Percentiles rank a stretch among this genome's conserved stretches.
phyloP scores from a whole-genome alignment of 2,113 vertebrate genomes.

The Phainopepla nitens region DNA sequence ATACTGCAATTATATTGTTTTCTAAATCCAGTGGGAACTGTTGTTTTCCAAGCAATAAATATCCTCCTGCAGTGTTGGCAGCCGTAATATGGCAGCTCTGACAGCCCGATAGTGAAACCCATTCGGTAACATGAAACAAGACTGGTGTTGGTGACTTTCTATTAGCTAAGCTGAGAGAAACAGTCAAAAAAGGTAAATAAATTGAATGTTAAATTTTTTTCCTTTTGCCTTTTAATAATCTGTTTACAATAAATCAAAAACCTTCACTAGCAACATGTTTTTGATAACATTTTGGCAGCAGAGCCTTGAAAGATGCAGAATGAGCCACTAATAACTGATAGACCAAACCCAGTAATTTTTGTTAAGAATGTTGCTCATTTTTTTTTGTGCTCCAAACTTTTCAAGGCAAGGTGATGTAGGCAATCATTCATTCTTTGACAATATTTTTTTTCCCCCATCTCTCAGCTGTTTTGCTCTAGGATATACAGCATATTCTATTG shows the following conservation, averaged over 20 bases:
- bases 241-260: background rate
- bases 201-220: background rate
- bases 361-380: background rate
- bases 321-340: background rate
- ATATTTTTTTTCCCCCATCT: background rate
- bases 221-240: background rate
- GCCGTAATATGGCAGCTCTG: background rate
- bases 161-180: background rate
- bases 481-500: background rate
- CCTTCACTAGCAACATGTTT: background rate
- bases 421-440: background rate
- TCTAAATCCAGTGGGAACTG: constrained; percentile 16
- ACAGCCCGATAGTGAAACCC: constrained; percentile 7
- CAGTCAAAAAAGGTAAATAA: background rate
- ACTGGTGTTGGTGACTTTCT: background rate
- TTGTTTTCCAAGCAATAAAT: constrained; percentile 51
- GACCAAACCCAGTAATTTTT: background rate
- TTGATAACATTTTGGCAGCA: background rate
- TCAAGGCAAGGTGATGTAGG: background rate
- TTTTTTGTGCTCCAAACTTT: background rate
- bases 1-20: constrained; percentile 38
- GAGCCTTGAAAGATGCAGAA: background rate
- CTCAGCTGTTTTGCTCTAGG: background rate
- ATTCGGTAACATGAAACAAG: constrained; percentile 4
- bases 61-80: constrained; percentile 22